Evolutionary conservation across 2,888 invertebrate species (phyloP).

Genomic region (Glyphotaelius pellucidus): DNA sequence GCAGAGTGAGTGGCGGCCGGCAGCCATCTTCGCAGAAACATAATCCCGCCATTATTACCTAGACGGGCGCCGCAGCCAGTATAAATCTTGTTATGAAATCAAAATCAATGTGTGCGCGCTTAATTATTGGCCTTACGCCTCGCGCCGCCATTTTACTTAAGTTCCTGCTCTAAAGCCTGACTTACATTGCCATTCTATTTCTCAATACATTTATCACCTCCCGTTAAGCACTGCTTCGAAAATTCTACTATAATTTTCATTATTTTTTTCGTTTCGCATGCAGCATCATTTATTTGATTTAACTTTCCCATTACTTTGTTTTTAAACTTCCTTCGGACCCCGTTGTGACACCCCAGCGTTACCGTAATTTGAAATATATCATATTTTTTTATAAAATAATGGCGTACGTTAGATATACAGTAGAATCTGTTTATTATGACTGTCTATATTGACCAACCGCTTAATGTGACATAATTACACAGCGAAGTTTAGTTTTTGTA

Average conservation of each 20-base stretch:
- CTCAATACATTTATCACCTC: background rate
- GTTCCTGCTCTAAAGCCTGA: background rate
- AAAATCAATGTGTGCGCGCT: constrained; percentile 57
- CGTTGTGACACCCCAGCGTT: no score
- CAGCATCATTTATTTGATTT: no score
- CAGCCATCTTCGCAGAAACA: constrained; percentile 58
- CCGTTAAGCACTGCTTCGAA: background rate
- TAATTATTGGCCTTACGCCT: constrained; percentile 48
- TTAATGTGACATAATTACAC: no score
- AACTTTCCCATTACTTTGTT: no score
- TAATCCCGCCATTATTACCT: constrained; percentile 58
- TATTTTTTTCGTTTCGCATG: no score
- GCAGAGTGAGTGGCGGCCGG: constrained; percentile 23
- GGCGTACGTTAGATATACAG: no score
- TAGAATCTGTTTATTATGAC: no score
- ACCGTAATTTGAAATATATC: no score
- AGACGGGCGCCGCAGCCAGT: constrained; percentile 61
- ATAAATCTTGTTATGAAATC: constrained; percentile 62
- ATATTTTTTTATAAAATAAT: no score
- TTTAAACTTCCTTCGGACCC: no score
- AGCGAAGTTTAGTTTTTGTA: no score
- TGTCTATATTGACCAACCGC: no score
- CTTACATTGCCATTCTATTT: background rate
- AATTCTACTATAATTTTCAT: background rate
- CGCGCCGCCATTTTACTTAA: constrained; percentile 43